Evolutionary conservation across 1,140 invertebrate species (phyloP).

Genomic region (Riptortus pedestris): DNA sequence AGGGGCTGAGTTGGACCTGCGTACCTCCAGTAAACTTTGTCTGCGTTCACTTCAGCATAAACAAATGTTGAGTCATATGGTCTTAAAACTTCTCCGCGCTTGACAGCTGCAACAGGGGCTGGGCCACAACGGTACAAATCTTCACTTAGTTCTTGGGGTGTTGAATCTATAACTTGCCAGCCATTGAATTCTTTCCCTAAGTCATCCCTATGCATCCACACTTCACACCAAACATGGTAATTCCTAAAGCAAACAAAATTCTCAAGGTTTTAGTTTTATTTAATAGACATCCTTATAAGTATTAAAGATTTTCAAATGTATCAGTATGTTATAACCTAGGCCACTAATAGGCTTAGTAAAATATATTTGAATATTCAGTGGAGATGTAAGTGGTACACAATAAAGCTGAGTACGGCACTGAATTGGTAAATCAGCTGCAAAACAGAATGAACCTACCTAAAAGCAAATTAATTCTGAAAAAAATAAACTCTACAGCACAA

Average conservation of each 20-base stretch:
- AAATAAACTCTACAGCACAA: too few relatives aligned
- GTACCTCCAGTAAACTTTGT: conserved; percentile 77
- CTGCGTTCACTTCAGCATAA: conserved; percentile 80
- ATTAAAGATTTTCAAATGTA: too few relatives aligned
- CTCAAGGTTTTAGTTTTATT: not conserved
- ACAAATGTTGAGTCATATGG: conserved; percentile 76
- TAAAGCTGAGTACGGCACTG: too few relatives aligned
- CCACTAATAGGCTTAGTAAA: too few relatives aligned
- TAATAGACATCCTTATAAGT: not conserved
- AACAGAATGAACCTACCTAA: too few relatives aligned
- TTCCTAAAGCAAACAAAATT: conserved; percentile 53
- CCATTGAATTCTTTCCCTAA: conserved; percentile 63
- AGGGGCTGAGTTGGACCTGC: conserved; percentile 66
- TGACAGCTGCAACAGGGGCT: conserved; percentile 64
- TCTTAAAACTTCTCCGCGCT: conserved; percentile 65
- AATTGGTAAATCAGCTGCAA: too few relatives aligned
- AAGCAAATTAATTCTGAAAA: too few relatives aligned
- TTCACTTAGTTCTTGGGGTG: conserved; percentile 78
- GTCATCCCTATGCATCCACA: conserved; percentile 83
- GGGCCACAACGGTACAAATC: conserved; percentile 75
- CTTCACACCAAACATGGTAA: conserved; percentile 93
- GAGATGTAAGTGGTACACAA: too few relatives aligned
- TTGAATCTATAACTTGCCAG: conserved; percentile 89
- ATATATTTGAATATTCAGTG: too few relatives aligned
- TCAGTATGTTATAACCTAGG: too few relatives aligned